These are phyloP conservation scores for Notechis scutatus DNA, from an alignment of 2,113 vertebrate species.

Conservation along the genomic window DNA sequence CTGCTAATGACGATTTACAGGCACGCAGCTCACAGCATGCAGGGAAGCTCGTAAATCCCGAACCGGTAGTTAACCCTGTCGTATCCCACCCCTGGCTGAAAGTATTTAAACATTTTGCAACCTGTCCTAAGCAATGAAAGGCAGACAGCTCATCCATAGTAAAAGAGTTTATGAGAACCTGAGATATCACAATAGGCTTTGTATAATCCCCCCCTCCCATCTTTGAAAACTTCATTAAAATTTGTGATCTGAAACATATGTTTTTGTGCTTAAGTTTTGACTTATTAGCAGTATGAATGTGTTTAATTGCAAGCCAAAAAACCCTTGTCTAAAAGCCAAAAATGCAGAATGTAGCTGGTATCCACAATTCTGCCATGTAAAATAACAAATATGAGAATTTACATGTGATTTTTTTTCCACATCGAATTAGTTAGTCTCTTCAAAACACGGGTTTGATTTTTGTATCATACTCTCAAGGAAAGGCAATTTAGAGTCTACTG, in stretches of 20 bases:
- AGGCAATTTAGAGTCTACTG: neutral
- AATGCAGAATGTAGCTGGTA: accelerated
- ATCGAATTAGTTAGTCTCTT: accelerated
- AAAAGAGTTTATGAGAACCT: neutral
- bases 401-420: neutral
- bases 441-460: neutral
- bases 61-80: too few relatives aligned
- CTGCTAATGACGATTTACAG: too few relatives aligned
- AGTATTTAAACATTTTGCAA: accelerated
- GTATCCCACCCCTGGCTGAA: neutral
- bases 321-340: accelerated
- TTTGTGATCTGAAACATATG: neutral
- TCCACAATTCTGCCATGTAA: neutral
- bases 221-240: accelerated
- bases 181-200: accelerated
- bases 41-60: too few relatives aligned
- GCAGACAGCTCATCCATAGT: accelerated
- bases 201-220: neutral
- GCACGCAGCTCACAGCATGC: too few relatives aligned
- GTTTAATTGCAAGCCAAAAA: neutral
- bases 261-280: neutral
- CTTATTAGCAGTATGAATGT: neutral
- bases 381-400: neutral
- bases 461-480: neutral
- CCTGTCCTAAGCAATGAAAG: accelerated